phyloP scores from a whole-genome alignment of 2,113 vertebrate genomes.

The Tonatia bakeri region DNA sequence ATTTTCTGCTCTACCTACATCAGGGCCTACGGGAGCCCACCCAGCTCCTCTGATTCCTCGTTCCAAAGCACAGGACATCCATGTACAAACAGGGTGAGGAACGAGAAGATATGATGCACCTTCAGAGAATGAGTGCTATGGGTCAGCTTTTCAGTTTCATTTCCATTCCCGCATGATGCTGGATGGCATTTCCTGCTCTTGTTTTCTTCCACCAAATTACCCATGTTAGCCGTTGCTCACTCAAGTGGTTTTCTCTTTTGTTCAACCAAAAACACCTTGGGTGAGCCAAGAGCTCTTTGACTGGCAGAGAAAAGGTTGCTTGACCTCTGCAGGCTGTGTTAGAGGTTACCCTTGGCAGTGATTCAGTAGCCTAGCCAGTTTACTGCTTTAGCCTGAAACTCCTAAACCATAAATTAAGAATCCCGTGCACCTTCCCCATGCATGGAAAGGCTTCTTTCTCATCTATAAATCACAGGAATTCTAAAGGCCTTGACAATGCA shows the following conservation, averaged over 20 bases:
- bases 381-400: background rate
- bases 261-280: background rate
- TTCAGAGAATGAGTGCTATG: background rate
- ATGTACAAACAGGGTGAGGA: background rate
- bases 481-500: slow-evolving; percentile 25
- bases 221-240: background rate
- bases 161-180: background rate
- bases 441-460: background rate
- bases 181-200: background rate
- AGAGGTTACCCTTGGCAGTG: slow-evolving; percentile 27
- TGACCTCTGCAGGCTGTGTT: background rate
- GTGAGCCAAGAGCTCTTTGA: background rate
- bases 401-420: slow-evolving; percentile 37
- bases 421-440: background rate
- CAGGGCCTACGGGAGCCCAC: background rate
- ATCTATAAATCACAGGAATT: slow-evolving; percentile 35
- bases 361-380: slow-evolving; percentile 24
- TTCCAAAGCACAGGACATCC: background rate
- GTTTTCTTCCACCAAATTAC: background rate
- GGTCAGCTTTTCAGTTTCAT: background rate
- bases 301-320: background rate
- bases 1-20: background rate
- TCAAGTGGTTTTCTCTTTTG: background rate
- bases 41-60: background rate
- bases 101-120: rapidly evolving